A percentile compares a stretch with the other conserved stretches of the same genome.
Evolutionary conservation across 2,888 invertebrate genomes (phyloP).

Genomic region (Epiblema foenella): DNA sequence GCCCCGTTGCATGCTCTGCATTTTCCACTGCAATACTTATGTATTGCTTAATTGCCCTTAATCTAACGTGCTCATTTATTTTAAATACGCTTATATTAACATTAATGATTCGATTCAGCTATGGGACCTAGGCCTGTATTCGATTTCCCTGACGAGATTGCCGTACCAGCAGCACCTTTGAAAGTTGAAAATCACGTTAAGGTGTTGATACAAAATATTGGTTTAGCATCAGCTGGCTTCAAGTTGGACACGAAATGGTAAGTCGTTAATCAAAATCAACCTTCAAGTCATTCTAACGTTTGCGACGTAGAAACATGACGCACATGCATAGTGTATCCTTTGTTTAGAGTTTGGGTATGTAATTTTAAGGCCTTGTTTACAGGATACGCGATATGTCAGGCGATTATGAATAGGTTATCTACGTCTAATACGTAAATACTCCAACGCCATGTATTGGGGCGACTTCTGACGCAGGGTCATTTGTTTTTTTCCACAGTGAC

Average conservation of each 20-base stretch:
- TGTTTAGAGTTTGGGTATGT: too few species aligned
- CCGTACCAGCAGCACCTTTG: slow-evolving; percentile 66
- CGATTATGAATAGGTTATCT: too few species aligned
- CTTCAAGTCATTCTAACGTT: not conserved
- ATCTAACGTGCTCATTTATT: not conserved
- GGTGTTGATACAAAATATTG: slow-evolving; percentile 65
- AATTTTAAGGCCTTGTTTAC: too few species aligned
- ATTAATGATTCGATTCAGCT: slow-evolving; percentile 55
- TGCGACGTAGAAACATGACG: not conserved
- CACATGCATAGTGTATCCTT: not conserved
- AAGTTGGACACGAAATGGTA: slow-evolving; percentile 70
- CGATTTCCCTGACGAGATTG: slow-evolving; percentile 70
- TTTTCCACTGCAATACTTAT: too few species aligned
- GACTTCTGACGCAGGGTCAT: too few species aligned
- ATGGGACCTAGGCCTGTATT: slow-evolving; percentile 76
- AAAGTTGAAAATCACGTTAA: slow-evolving; percentile 65
- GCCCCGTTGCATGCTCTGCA: too few species aligned
- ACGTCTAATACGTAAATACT: too few species aligned
- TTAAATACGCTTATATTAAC: too few species aligned
- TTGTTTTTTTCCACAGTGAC: too few species aligned
- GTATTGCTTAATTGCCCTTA: too few species aligned
- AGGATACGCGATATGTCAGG: too few species aligned
- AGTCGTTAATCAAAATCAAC: slow-evolving; percentile 9
- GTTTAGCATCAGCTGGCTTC: slow-evolving; percentile 66
- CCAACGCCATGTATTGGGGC: too few species aligned